phyloP scores from a whole-genome alignment of 2,888 invertebrate species.

The Hetaerina titia region DNA sequence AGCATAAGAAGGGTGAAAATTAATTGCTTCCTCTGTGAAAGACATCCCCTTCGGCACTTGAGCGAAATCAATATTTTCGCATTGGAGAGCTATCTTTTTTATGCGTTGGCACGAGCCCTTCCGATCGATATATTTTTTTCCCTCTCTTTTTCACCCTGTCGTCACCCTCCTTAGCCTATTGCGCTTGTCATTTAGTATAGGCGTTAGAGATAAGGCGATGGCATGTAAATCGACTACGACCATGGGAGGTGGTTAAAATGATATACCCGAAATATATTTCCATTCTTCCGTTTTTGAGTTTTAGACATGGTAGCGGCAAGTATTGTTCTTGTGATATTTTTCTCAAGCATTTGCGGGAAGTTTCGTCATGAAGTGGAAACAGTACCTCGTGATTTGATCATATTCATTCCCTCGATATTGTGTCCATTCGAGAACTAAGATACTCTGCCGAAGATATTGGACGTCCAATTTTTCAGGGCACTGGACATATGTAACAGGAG shows the following conservation, averaged over 20 bases:
- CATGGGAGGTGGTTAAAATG: background rate
- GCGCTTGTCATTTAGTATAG: background rate
- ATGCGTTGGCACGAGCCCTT: conserved; percentile 70
- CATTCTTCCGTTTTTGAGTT: too few relatives aligned
- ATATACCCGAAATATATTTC: background rate
- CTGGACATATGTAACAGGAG: too few relatives aligned
- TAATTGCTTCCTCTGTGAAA: conserved; percentile 9
- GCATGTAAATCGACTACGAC: background rate
- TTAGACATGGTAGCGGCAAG: too few relatives aligned
- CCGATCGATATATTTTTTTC: conserved; percentile 72
- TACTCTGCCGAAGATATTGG: too few relatives aligned
- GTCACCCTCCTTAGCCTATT: background rate
- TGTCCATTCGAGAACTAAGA: too few relatives aligned
- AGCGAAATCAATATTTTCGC: conserved; percentile 5
- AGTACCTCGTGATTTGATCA: too few relatives aligned
- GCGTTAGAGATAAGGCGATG: background rate
- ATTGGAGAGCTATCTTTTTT: conserved; percentile 8
- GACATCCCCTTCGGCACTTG: conserved; percentile 3
- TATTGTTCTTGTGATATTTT: too few relatives aligned
- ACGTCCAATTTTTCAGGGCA: too few relatives aligned
- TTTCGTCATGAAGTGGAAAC: too few relatives aligned
- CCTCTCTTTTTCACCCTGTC: conserved; percentile 48
- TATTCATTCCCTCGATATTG: too few relatives aligned
- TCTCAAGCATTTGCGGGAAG: too few relatives aligned
- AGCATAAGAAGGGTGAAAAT: conserved; percentile 6